These are phyloP conservation scores for Phenganax stokvisi DNA, from an alignment of 92 coral and sea anemone species.

Conservation along the genomic window DNA sequence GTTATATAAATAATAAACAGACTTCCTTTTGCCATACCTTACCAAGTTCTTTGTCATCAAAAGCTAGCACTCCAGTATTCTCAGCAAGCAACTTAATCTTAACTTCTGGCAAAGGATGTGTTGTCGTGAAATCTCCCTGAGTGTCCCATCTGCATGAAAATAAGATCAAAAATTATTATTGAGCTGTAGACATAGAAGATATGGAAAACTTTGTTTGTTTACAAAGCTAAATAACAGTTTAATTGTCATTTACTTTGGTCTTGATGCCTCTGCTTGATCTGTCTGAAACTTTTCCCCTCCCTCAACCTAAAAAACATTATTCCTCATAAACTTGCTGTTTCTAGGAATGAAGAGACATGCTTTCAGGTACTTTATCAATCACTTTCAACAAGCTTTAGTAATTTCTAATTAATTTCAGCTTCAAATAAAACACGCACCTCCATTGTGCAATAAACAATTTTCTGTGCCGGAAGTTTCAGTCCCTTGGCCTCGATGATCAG, in stretches of 20 bases:
- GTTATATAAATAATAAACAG: not conserved
- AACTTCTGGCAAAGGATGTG: slow-evolving; percentile 89
- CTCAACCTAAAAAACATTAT: slow-evolving; percentile 57
- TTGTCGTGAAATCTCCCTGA: slow-evolving; percentile 94
- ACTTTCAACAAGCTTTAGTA: not conserved
- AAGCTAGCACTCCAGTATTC: slow-evolving; percentile 74
- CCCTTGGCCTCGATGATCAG: slow-evolving; percentile 83
- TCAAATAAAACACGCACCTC: slow-evolving; percentile 54
- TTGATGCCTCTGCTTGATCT: slow-evolving; percentile 77
- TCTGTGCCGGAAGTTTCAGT: slow-evolving; percentile 70
- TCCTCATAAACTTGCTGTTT: too few species aligned
- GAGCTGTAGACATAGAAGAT: not conserved
- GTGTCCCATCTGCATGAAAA: slow-evolving; percentile 75
- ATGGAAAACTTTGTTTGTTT: not conserved
- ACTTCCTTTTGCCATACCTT: slow-evolving; percentile 44
- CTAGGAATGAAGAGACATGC: too few species aligned
- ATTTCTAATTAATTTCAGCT: not conserved
- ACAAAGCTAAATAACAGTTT: slow-evolving; percentile 9
- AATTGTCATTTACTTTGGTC: slow-evolving; percentile 60
- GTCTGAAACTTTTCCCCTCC: slow-evolving; percentile 97
- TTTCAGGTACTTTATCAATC: too few species aligned
- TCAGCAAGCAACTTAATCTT: slow-evolving; percentile 77
- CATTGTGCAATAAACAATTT: slow-evolving; percentile 96
- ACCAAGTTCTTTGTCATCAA: slow-evolving; percentile 92
- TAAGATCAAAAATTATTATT: not conserved